phyloP scores from a whole-genome alignment of 2,113 vertebrate genomes.

The Symphodus melops region DNA sequence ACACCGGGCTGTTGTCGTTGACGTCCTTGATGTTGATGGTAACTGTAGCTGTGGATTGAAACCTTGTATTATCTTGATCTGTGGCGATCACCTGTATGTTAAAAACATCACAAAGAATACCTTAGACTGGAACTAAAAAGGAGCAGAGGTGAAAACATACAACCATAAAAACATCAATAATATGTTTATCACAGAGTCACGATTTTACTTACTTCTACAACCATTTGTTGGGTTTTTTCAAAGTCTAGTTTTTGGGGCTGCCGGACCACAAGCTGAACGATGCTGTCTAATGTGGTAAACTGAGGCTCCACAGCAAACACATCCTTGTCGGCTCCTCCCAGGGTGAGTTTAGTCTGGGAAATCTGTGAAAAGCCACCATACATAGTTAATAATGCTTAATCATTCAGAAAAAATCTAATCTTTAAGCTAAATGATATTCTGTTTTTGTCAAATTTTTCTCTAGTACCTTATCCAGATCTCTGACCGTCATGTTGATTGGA shows the following conservation, averaged over 20 bases:
- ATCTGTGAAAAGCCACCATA: slow-evolving; percentile 73
- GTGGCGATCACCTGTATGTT: slow-evolving; percentile 86
- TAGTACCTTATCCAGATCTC: slow-evolving; percentile 87
- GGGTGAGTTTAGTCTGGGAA: slow-evolving; percentile 77
- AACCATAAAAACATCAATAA: no score
- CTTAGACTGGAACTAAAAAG: neutral
- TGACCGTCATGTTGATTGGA: slow-evolving; percentile 84
- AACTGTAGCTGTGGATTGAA: slow-evolving; percentile 81
- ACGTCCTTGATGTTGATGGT: slow-evolving; percentile 86
- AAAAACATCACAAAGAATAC: slow-evolving; percentile 30
- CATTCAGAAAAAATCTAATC: no score
- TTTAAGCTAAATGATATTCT: neutral
- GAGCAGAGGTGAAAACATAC: neutral
- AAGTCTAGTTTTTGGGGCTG: slow-evolving; percentile 84
- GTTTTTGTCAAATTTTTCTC: neutral
- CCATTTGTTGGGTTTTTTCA: slow-evolving; percentile 81
- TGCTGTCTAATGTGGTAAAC: slow-evolving; percentile 44
- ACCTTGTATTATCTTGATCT: slow-evolving; percentile 58
- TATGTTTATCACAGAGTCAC: no score
- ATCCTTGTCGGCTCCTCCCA: slow-evolving; percentile 75
- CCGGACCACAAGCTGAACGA: slow-evolving; percentile 85
- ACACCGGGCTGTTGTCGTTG: no score
- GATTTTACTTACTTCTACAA: slow-evolving; percentile 83
- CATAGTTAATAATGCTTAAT: neutral
- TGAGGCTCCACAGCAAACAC: slow-evolving; percentile 86